A percentile compares a stretch with the other conserved stretches of the same genome.
phyloP scores from a whole-genome alignment of 2,113 vertebrate species.

The Bungarus multicinctus region DNA sequence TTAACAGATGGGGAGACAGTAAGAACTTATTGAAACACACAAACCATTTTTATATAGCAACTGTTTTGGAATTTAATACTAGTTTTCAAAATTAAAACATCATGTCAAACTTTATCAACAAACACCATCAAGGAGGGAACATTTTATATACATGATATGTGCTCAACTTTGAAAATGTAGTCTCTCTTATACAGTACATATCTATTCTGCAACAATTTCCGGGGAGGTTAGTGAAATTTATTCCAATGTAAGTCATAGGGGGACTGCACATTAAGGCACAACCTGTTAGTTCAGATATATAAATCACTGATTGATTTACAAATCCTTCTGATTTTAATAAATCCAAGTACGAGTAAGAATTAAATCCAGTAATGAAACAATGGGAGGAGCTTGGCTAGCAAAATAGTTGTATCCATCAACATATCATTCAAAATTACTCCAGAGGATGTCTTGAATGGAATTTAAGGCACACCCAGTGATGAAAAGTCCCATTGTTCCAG shows the following conservation, averaged over 20 bases:
- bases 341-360: neutral
- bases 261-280: fast-evolving
- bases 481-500: neutral
- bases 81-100: neutral
- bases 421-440: neutral
- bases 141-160: neutral
- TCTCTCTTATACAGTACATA: neutral
- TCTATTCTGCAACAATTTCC: neutral
- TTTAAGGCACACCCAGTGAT: neutral
- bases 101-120: neutral
- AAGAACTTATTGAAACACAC: neutral
- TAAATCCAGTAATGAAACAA: neutral
- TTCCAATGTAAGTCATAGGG: neutral
- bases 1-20: neutral
- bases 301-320: neutral
- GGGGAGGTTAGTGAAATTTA: too few relatives aligned
- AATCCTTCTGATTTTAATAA: neutral
- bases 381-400: neutral
- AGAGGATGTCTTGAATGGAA: neutral
- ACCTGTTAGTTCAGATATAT: neutral
- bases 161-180: neutral
- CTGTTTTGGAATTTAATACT: neutral
- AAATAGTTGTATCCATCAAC: neutral
- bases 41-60: neutral
- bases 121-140: fast-evolving